Conservation (phyloP, 2,113 vertebrate species). For the Sminthopsis crassicaudata region DNA sequence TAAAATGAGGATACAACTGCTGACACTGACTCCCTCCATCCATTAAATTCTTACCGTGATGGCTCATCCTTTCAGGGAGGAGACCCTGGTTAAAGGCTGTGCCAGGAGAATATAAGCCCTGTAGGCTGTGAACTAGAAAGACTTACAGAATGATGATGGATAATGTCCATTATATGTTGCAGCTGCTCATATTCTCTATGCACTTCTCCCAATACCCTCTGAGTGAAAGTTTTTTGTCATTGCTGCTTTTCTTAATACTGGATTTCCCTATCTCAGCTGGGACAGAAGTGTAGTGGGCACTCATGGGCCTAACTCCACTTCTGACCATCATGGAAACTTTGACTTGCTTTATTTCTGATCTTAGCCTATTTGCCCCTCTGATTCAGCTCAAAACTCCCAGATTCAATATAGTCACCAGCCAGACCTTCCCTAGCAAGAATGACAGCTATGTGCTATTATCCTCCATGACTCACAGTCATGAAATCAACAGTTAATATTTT, state of each 20-base stretch:
- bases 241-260: background rate
- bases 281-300: background rate
- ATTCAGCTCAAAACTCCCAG: background rate
- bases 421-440: background rate
- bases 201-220: background rate
- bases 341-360: background rate
- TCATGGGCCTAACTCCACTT: background rate
- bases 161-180: background rate
- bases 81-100: background rate
- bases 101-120: background rate
- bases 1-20: background rate
- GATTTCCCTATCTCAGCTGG: background rate
- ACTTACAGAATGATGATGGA: background rate
- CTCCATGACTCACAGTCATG: background rate
- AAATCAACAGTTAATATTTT: background rate
- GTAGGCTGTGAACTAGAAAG: background rate
- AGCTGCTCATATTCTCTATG: background rate
- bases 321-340: background rate
- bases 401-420: background rate
- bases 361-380: background rate
- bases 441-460: background rate
- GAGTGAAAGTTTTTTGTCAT: background rate
- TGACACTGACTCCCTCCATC: background rate
- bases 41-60: background rate
- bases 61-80: background rate